These are phyloP conservation scores for Eclectus roratus DNA, from an alignment of 2,113 vertebrate species.

Conservation along the genomic window DNA sequence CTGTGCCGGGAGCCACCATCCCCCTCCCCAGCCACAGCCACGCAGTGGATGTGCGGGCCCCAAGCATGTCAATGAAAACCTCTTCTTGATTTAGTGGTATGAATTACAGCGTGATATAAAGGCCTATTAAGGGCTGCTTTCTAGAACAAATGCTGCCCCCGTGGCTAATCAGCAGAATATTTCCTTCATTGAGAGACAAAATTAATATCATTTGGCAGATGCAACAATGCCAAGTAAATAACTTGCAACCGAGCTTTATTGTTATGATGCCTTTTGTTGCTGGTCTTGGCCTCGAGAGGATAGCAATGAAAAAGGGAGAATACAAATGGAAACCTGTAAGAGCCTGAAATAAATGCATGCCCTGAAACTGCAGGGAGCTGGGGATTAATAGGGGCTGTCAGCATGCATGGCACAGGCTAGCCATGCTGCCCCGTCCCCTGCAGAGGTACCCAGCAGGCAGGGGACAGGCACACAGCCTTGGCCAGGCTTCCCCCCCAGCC, in stretches of 20 bases:
- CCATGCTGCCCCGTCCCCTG: neutral
- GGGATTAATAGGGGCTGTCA: neutral
- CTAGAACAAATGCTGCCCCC: constrained; percentile 38
- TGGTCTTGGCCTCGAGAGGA: neutral
- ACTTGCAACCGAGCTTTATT: constrained; percentile 2
- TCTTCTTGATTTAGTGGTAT: neutral
- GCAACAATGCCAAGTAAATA: constrained; percentile 10
- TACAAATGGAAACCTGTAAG: neutral
- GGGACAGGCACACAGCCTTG: neutral
- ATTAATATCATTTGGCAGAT: constrained; percentile 39
- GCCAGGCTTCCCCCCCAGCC: neutral
- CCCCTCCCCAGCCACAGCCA: neutral
- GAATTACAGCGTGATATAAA: neutral
- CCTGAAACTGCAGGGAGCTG: neutral
- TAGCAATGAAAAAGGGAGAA: neutral
- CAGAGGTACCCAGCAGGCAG: neutral
- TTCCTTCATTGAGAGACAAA: constrained; percentile 27
- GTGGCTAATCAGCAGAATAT: constrained; percentile 29
- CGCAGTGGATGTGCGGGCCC: accelerated
- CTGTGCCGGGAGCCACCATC: accelerated
- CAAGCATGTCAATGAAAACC: accelerated
- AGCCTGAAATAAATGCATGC: neutral
- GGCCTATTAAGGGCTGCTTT: constrained; percentile 19
- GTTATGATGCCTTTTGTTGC: neutral
- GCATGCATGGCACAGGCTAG: accelerated